Percentiles rank a stretch among this genome's conserved stretches.
Evolutionary conservation across 2,797 vertebrate genomes (phyloP).

Genomic region (Todus mexicanus): DNA sequence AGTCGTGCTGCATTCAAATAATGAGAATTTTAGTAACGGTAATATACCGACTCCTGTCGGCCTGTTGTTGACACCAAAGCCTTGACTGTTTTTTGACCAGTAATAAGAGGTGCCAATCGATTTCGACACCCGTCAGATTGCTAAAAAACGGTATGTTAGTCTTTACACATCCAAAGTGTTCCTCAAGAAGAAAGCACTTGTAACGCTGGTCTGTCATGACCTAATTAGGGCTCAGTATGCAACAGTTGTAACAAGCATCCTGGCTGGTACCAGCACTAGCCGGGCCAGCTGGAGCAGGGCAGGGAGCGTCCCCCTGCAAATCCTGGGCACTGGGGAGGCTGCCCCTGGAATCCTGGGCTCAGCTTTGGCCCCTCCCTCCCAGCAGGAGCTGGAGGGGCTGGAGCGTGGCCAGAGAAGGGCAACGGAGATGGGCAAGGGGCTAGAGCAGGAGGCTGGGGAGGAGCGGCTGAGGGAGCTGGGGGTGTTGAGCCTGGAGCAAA

Average conservation of each 20-base stretch:
- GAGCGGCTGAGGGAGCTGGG: too few relatives aligned
- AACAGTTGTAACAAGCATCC: not conserved
- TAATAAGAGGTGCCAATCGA: not conserved
- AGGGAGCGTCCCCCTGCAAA: not conserved
- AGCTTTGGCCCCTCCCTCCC: too few relatives aligned
- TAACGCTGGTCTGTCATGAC: not conserved
- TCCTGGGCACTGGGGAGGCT: too few relatives aligned
- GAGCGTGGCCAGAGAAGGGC: too few relatives aligned
- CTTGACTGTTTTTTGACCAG: not conserved
- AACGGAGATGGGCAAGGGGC: too few relatives aligned
- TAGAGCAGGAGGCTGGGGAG: too few relatives aligned
- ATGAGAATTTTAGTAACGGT: not conserved
- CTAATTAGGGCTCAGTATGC: not conserved
- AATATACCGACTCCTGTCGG: not conserved
- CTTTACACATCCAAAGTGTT: fast-evolving
- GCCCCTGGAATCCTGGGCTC: too few relatives aligned
- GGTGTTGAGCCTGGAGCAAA: too few relatives aligned
- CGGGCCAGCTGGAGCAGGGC: not conserved
- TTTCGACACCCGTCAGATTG: not conserved
- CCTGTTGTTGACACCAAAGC: not conserved
- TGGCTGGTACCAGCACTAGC: too few relatives aligned
- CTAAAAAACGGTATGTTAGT: fast-evolving
- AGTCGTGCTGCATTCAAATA: not conserved
- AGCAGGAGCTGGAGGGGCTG: too few relatives aligned
- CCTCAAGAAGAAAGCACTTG: not conserved